Conservation (phyloP, 2,888 invertebrate genomes). For the Altica lythri region DNA sequence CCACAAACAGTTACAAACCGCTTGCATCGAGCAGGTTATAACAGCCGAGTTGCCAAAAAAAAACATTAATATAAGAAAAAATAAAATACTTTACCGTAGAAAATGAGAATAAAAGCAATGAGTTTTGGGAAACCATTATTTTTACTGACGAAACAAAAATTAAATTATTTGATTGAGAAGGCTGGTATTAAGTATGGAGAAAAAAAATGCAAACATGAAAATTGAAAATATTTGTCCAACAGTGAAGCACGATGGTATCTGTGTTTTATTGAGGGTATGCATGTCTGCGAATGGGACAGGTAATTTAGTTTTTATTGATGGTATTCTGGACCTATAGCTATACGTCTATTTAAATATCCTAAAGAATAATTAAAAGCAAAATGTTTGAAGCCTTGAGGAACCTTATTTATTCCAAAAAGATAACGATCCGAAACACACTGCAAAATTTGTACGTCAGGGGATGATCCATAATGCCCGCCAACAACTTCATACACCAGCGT, state of each 20-base stretch:
- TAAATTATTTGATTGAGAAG: neutral
- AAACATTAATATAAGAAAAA: neutral
- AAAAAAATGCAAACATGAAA: neutral
- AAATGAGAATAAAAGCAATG: neutral
- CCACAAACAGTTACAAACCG: neutral
- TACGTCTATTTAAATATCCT: neutral
- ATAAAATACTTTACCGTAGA: neutral
- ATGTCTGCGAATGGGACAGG: neutral
- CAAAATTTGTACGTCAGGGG: neutral
- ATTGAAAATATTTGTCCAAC: neutral
- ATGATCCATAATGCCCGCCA: neutral
- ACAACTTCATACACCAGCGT: neutral
- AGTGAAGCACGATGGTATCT: neutral
- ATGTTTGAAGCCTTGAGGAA: neutral
- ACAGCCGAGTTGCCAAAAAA: too few relatives aligned
- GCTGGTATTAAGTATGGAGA: neutral
- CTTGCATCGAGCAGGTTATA: too few relatives aligned
- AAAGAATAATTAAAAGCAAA: neutral
- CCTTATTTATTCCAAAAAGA: neutral
- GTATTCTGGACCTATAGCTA: neutral
- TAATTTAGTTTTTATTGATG: too few relatives aligned
- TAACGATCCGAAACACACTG: neutral
- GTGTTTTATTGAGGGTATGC: neutral
- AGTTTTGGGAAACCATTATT: neutral
- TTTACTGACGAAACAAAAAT: neutral